Conservation (phyloP, 2,888 invertebrate genomes). For the Aleiodes leptofemur region DNA sequence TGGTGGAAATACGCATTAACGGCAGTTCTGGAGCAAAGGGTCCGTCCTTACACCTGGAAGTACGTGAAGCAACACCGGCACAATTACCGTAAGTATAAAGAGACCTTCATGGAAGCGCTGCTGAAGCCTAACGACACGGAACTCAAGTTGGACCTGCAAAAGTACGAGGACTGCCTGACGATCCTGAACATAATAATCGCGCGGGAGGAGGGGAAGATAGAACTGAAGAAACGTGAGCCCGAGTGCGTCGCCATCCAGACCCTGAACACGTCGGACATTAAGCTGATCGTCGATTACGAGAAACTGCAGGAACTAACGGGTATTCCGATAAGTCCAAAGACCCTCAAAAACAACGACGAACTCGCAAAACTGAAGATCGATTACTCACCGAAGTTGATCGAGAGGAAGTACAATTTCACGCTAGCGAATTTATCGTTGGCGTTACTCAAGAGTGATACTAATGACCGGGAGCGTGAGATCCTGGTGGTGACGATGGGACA, state of each 20-base stretch:
- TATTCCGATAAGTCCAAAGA: constrained; percentile 80
- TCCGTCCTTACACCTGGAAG: constrained; percentile 86
- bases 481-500: constrained; percentile 85
- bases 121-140: constrained; percentile 85
- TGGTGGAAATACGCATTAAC: constrained; percentile 89
- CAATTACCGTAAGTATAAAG: constrained; percentile 83
- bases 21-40: constrained; percentile 83
- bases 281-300: constrained; percentile 78
- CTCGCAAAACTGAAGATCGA: constrained; percentile 75
- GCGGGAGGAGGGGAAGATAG: constrained; percentile 86
- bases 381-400: constrained; percentile 79
- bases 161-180: constrained; percentile 85
- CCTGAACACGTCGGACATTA: constrained; percentile 70
- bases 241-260: constrained; percentile 70
- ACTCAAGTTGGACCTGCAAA: constrained; percentile 83
- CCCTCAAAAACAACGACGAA: constrained; percentile 76
- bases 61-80: constrained; percentile 82
- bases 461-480: constrained; percentile 79
- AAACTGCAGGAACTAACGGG: constrained; percentile 79
- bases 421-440: constrained; percentile 84
- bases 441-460: constrained; percentile 78
- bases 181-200: constrained; percentile 87
- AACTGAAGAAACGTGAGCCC: constrained; percentile 74
- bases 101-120: constrained; percentile 83
- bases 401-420: constrained; percentile 84